Base-by-base conservation (phyloP, 2,797 vertebrate genomes). In the Anas bahamensis region DNA sequence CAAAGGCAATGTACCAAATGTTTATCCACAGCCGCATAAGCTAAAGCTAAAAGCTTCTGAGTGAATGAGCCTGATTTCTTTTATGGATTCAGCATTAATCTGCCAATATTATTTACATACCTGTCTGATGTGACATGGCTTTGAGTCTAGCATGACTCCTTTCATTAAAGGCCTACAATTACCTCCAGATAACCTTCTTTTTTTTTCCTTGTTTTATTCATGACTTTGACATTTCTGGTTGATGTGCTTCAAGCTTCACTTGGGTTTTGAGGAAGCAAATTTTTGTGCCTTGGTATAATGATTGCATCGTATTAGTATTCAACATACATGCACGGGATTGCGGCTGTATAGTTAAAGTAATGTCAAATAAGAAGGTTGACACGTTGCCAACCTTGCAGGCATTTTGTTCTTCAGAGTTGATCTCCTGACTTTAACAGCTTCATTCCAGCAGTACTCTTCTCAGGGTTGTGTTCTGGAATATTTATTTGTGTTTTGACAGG, bases 221-320 rank as follows among this genome's bases (percentile, higher is more conserved):
- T 21, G 74, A 31, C 56, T 76, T 39, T 91, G 90, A 75, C 31
- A 61, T 76, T 91, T 81, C n/a, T 94, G 73, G 37, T 63, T 88
- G 85, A 57, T 2, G 7, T 10, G 35, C 71, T 80, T 69, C 66
- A 48, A 35, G 77, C 55, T 72, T 72, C 37, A 7, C 68, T 41
- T 28, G 70, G 44, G 31, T 60, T 81, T 88, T n/a, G 39, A 59
- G 83, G 73, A 72, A 65, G 55, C 11, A 39, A 31, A 61, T 48
- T 74, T 83, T 70, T 44, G 76, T 92, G 12, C 24, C n/a, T 65
- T 24, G 65, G 14, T 46, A 3, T 22, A 39, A 13, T 2, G 35
- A 10, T 23, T 50, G 35, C 65, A 63, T 66, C 39, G 1, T 17
- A 26, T 56, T 50, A 42, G 64, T 21, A 24, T 56, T 79, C 37